Percentiles rank a stretch among this genome's conserved stretches.
Conservation (phyloP, 2,888 invertebrate genomes). For the Thalpophila matura region DNA sequence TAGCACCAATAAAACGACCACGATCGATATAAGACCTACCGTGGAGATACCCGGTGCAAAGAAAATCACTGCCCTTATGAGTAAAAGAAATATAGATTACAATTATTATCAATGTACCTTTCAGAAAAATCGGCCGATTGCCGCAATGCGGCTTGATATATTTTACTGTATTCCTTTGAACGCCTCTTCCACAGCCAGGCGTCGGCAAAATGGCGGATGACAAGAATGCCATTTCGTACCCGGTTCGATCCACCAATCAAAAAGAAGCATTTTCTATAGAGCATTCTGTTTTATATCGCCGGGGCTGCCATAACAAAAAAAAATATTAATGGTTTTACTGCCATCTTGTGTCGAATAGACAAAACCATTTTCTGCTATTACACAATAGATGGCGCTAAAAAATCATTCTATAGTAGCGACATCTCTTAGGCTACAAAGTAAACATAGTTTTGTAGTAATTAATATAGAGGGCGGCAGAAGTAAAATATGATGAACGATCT, state of each 20-base stretch:
- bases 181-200: constrained; percentile 53
- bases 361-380: constrained; percentile 10
- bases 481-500: too few relatives aligned
- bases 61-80: constrained; percentile 65
- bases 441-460: background rate
- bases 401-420: background rate
- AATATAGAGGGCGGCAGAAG: constrained; percentile 61
- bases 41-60: constrained; percentile 92
- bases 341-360: constrained; percentile 68
- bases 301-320: constrained; percentile 76
- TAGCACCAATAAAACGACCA: constrained; percentile 92
- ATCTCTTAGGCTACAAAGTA: constrained; percentile 4
- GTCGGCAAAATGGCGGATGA: constrained; percentile 83
- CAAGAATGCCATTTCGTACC: constrained; percentile 66
- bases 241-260: constrained; percentile 82
- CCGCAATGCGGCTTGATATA: constrained; percentile 84
- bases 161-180: constrained; percentile 50
- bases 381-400: constrained; percentile 41
- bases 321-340: constrained; percentile 22
- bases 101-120: constrained; percentile 72
- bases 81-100: background rate
- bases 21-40: constrained; percentile 81
- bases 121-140: constrained; percentile 71
- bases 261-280: constrained; percentile 76
- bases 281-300: constrained; percentile 78